Percentiles rank a stretch among this genome's conserved stretches.
Evolutionary conservation across 2,113 vertebrate species (phyloP).

Genomic region (Leptocoma aspasia): DNA sequence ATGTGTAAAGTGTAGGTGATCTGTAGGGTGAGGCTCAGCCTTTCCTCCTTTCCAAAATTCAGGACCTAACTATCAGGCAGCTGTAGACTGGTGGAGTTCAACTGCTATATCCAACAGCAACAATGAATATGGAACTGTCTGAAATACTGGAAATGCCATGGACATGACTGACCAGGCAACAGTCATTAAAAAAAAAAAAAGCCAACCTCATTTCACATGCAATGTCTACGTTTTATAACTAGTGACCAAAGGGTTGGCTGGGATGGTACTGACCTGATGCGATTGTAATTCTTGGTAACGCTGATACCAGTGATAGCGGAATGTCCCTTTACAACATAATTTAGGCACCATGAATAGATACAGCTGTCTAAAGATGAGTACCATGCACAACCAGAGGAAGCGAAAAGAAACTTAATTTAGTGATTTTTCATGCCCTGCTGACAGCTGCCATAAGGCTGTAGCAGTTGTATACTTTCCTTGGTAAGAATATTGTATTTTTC

Average conservation of each 20-base stretch:
- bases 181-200: background rate
- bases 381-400: background rate
- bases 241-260: background rate
- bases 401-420: background rate
- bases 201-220: background rate
- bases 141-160: background rate
- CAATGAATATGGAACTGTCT: background rate
- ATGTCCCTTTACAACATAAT: background rate
- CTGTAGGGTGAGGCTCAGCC: background rate
- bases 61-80: background rate
- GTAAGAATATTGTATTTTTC: conserved; percentile 50
- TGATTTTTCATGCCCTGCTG: conserved; percentile 28
- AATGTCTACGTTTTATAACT: background rate
- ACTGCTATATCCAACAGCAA: background rate
- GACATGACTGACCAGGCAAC: background rate
- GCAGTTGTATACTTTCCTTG: conserved; percentile 42
- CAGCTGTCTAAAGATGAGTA: conserved; percentile 30
- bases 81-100: background rate
- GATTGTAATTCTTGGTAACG: background rate
- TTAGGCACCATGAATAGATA: background rate
- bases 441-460: conserved; percentile 52
- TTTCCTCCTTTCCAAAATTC: background rate
- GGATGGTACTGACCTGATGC: background rate
- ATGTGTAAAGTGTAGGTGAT: background rate
- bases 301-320: background rate